Conservation (phyloP, 2,888 invertebrate species). For the Drosophila bunnanda region DNA sequence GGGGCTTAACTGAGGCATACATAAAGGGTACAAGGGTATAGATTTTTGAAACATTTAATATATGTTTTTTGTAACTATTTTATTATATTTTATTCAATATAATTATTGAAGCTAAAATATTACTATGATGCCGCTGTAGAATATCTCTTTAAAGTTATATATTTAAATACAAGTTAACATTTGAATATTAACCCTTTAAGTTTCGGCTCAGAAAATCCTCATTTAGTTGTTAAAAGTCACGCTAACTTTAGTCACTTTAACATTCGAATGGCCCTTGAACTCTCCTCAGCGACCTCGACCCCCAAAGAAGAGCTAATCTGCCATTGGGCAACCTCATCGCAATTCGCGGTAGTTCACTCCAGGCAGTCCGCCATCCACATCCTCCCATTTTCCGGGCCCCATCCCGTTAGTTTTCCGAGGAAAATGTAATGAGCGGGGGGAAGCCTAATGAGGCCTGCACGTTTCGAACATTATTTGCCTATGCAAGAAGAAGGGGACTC, state of each 20-base stretch:
- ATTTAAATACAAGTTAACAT: no score
- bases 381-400: not conserved
- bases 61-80: not conserved
- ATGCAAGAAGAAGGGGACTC: constrained; percentile 13
- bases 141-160: no score
- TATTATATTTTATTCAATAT: no score
- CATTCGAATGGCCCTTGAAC: not conserved
- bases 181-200: not conserved
- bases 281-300: constrained; percentile 12
- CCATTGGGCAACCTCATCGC: constrained; percentile 63
- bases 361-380: not conserved
- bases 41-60: not conserved
- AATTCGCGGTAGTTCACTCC: constrained; percentile 38
- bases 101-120: no score
- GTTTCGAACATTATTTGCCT: constrained; percentile 57
- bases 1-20: not conserved
- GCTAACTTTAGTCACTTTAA: not conserved
- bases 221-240: not conserved
- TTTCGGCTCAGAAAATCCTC: not conserved
- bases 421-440: constrained; percentile 26
- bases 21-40: not conserved
- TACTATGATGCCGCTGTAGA: no score
- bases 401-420: constrained; percentile 12
- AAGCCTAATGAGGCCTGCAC: constrained; percentile 66
- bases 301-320: constrained; percentile 17